phyloP scores from a whole-genome alignment of 2,888 invertebrate genomes.

The Unio pictorum region DNA sequence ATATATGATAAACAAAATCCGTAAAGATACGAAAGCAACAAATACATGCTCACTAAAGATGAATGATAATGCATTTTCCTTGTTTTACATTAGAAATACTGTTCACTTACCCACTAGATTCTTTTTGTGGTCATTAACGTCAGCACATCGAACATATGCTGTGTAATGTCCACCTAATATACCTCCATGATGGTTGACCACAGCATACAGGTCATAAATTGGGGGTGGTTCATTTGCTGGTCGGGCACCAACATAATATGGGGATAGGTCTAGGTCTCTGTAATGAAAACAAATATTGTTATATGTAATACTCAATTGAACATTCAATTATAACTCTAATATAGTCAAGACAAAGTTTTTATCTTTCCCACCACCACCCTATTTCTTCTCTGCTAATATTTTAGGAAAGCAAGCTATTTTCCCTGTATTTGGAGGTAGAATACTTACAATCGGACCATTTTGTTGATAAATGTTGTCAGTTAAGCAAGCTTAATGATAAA shows the following conservation, averaged over 20 bases:
- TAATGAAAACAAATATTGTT: constrained; percentile 11
- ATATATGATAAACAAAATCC: no score
- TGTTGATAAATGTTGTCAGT: no score
- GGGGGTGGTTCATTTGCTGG: constrained; percentile 55
- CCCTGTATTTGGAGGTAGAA: no score
- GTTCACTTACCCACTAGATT: constrained; percentile 71
- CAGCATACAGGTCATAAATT: constrained; percentile 74
- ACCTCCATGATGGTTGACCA: constrained; percentile 73
- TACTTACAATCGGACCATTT: no score
- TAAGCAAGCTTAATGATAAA: no score
- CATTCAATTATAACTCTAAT: no score
- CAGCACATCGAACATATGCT: constrained; percentile 71
- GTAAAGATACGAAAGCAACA: not conserved
- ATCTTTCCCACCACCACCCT: no score
- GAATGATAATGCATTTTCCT: not conserved
- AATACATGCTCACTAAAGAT: not conserved
- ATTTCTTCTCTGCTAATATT: no score
- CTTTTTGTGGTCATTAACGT: constrained; percentile 56
- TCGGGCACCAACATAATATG: constrained; percentile 62
- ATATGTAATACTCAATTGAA: no score
- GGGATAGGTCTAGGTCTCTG: constrained; percentile 71
- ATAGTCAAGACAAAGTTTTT: no score
- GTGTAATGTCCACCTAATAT: constrained; percentile 75
- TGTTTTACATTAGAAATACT: not conserved
- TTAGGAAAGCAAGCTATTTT: no score